Base-by-base conservation (phyloP, 2,888 invertebrate species). In the Micropterix aruncella region DNA sequence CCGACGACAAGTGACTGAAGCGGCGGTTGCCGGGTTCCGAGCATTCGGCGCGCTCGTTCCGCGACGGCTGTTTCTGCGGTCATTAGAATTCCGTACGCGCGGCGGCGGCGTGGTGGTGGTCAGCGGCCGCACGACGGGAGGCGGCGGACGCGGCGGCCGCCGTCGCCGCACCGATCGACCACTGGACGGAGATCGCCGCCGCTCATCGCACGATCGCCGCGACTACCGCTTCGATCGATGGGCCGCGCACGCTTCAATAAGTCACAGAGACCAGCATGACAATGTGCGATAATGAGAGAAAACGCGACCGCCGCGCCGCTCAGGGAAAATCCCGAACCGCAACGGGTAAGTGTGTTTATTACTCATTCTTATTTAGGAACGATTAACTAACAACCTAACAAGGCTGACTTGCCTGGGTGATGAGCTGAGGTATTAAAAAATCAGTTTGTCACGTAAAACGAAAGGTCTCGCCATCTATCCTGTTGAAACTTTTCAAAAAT, bases 1-100 rank as follows among this genome's bases (percentile, higher is more conserved):
- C 40, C 19, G 18, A 18, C 9, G 41, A 18, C 18, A 37, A 39
- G 46, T 40, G 40, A 42, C 38, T 47, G 18, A 41, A 39, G 39
- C 41, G 40, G 37, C 19, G 18, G 39, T 37, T 18, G 42, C 2
- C n/a, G n/a, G n/a, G n/a, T n/a, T 27, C 27, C 5, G 12, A 12
- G 27, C 12, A 27, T 27, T 27, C 27, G 27, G 12, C 27, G 40
- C 15, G 18, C n/a, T 18, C 19, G 41, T n/a, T 38, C 14, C 14
- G 38, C 38, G 14, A 19, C 41, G 41, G 18, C 41, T 9, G 15
- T 27, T 38, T 40, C 38, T n/a, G 14, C 40, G 18, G 14, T n/a
- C 14, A 44, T 3, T 27, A 12, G 44, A 14, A 16, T 43, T 9
- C 9, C 16, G 9, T 16, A 15, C 16, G 44, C 16, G 43, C 9